A percentile compares a stretch with the other conserved stretches of the same genome.
These are phyloP conservation scores for Lithobates sylvaticus DNA, from an alignment of 2,797 vertebrate species.

Conservation along the genomic window DNA sequence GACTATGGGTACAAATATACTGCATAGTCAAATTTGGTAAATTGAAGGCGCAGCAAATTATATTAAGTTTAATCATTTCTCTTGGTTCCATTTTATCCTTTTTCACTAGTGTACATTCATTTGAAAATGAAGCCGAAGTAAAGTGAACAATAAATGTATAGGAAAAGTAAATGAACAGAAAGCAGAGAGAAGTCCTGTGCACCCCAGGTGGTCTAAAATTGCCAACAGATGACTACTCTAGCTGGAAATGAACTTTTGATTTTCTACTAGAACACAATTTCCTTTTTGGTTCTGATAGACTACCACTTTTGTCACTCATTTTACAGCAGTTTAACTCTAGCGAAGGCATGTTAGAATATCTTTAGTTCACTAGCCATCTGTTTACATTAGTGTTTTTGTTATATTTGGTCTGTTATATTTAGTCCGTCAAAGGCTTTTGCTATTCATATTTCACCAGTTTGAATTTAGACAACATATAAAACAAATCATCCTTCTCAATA, in stretches of 20 bases:
- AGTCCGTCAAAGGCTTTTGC: slow-evolving; percentile 1
- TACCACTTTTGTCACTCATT: slow-evolving; percentile 41
- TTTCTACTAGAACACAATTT: slow-evolving; percentile 49
- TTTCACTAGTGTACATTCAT: background rate
- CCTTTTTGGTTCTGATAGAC: slow-evolving; percentile 29
- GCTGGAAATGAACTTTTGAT: slow-evolving; percentile 58
- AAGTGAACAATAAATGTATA: background rate
- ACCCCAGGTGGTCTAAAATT: slow-evolving; percentile 43
- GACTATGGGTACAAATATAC: too few species aligned
- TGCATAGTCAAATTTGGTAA: background rate
- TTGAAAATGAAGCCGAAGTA: background rate
- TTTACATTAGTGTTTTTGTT: slow-evolving; percentile 32
- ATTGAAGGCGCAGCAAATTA: background rate
- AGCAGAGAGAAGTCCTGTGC: slow-evolving; percentile 9
- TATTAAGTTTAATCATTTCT: background rate
- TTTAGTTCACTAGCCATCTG: slow-evolving; percentile 22
- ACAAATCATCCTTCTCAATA: background rate
- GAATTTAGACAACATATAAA: background rate
- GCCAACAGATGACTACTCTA: slow-evolving; percentile 45
- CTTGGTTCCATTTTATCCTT: background rate
- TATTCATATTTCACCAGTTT: background rate
- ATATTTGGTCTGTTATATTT: slow-evolving; percentile 21
- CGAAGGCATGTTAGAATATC: slow-evolving; percentile 25
- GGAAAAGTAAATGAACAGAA: slow-evolving; percentile 6
- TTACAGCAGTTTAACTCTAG: slow-evolving; percentile 21